Evolutionary conservation across 2,797 vertebrate species (phyloP).

Genomic region (Heterohyrax brucei): DNA sequence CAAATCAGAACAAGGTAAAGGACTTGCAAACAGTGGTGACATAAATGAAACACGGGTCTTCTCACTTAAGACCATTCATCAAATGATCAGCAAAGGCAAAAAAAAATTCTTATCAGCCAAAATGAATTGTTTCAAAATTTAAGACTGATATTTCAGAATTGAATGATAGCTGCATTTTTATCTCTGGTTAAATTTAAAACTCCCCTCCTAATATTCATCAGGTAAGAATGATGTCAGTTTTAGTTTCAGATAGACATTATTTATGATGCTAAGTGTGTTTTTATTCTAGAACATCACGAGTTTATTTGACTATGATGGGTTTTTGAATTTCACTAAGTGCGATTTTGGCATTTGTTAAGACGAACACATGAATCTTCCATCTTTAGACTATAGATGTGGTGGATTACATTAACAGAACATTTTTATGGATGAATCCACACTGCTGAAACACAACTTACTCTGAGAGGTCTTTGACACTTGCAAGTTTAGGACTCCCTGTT

Average conservation of each 20-base stretch:
- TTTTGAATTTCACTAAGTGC: constrained; percentile 17
- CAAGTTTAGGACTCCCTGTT: background rate
- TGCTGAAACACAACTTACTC: background rate
- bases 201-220: background rate
- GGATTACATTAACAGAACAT: background rate
- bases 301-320: background rate
- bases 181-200: constrained; percentile 49
- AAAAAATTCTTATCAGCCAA: background rate
- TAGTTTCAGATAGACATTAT: background rate
- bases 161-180: background rate
- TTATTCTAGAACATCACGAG: constrained; percentile 45
- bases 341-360: constrained; percentile 54
- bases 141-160: background rate
- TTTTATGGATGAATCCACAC: background rate
- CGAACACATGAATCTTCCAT: background rate
- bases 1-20: background rate
- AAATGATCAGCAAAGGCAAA: constrained; percentile 13
- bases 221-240: background rate
- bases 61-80: background rate
- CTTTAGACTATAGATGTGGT: background rate
- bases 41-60: constrained; percentile 27
- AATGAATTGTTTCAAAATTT: constrained; percentile 44
- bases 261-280: background rate
- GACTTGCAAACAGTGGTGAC: background rate
- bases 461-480: background rate